These are phyloP conservation scores for Helicorthomorpha holstii DNA, from an alignment of 1,140 invertebrate species.

Conservation along the genomic window DNA sequence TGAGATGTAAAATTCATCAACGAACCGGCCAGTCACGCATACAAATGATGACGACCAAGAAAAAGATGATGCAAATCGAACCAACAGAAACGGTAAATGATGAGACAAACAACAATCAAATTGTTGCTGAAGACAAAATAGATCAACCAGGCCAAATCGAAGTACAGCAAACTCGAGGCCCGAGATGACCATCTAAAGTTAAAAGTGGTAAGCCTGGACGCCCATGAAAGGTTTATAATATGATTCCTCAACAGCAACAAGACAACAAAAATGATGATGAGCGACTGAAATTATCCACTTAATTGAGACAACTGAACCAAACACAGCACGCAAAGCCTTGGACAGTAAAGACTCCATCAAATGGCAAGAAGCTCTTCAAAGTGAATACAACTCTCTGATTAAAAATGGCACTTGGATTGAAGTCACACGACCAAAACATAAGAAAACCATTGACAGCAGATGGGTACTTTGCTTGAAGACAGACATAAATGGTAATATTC, in stretches of 20 bases:
- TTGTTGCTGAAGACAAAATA: neutral
- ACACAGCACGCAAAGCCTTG: neutral
- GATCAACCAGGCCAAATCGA: neutral
- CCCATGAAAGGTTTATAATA: neutral
- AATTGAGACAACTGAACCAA: no score
- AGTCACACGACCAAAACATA: neutral
- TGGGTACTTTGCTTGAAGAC: constrained; percentile 3
- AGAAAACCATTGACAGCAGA: neutral
- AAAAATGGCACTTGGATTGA: neutral
- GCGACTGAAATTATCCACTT: neutral
- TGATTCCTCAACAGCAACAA: neutral
- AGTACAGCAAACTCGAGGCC: neutral
- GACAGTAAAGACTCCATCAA: neutral
- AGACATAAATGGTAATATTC: neutral
- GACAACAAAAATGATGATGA: neutral
- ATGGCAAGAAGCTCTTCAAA: neutral
- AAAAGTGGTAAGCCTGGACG: neutral
- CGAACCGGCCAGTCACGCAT: neutral
- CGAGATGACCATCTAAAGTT: neutral
- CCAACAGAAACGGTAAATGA: neutral
- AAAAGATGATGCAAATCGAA: neutral
- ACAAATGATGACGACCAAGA: neutral
- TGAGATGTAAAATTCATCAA: neutral
- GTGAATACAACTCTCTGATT: neutral
- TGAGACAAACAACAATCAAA: neutral